phyloP scores from a whole-genome alignment of 2,888 invertebrate species.

The Ischnura elegans region DNA sequence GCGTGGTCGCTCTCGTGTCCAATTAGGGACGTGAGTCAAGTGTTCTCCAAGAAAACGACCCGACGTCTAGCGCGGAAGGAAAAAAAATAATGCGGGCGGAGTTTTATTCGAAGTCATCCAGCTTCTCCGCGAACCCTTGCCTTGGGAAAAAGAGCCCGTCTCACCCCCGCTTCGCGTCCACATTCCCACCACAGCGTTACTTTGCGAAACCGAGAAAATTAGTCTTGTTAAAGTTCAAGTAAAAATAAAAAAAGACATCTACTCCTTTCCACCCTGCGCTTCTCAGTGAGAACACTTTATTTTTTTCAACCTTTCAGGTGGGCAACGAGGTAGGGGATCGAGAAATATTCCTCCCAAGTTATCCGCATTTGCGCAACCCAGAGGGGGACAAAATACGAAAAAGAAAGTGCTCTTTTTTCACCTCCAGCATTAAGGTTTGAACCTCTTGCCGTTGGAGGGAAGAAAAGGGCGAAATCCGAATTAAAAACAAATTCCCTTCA shows the following conservation, averaged over 20 bases:
- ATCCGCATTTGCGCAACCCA: not conserved
- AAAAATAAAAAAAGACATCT: conserved; percentile 11
- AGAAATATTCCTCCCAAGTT: conserved; percentile 61
- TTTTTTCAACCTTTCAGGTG: not conserved
- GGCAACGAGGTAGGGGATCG: not conserved
- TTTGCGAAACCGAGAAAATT: conserved; percentile 18
- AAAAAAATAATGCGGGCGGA: not conserved
- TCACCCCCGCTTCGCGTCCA: not conserved
- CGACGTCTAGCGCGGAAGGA: not conserved
- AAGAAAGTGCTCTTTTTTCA: not conserved
- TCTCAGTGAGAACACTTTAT: conserved; percentile 22
- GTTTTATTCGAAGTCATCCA: conserved; percentile 52
- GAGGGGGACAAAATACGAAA: not conserved
- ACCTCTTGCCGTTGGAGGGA: not conserved
- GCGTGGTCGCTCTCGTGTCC: conserved; percentile 18
- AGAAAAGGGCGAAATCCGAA: not conserved
- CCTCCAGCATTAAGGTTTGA: not conserved
- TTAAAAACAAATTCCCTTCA: not conserved
- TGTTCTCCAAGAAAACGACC: conserved; percentile 64
- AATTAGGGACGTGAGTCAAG: conserved; percentile 56
- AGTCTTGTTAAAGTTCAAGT: conserved; percentile 53
- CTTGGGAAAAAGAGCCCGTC: not conserved
- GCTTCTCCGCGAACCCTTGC: conserved; percentile 17
- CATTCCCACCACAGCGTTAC: not conserved
- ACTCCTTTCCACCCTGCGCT: not conserved